Base-by-base conservation (phyloP, 2,888 invertebrate genomes). In the Digitonthophagus gazella region DNA sequence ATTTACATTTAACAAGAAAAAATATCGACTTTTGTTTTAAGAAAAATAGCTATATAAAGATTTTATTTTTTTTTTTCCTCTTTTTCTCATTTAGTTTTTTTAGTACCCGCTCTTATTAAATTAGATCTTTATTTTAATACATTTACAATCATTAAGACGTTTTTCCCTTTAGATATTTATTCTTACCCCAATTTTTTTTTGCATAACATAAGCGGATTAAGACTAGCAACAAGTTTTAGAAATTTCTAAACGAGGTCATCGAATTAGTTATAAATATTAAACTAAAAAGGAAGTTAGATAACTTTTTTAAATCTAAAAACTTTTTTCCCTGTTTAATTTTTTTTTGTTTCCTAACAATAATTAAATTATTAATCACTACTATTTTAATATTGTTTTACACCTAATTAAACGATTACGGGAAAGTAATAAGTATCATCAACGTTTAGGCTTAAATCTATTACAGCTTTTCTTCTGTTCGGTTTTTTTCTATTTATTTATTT, bases 1-100 rank as follows among this genome's bases (percentile, higher is more conserved):
- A 61, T 61, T 16, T 61, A 61, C 61, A 61, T 16, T 61, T 20
- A 61, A 61, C 61, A 61, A 18, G 61, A 61, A 61, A 44, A 61
- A 61, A 61, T 61, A 61, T 61, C 20, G 15, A 75, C 74, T 73
- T 75, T 75, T 72, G 70, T 22, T 22, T 76, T 80, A 79, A 78
- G 78, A 80, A 81, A 80, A 80, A 80, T 79, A 79, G 77, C 78
- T 74, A 72, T 76, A 73, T 75, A 61, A 61, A 18, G 61, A 19
- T 16, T n/a, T 19, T n/a, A n/a, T n/a, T n/a, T 20, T 20, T 61
- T 61, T 61, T 16, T 61, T 16, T 61, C 6, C n/a, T 19, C 18
- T 61, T 61, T 61, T 18, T 19, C n/a, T 16, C n/a, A n/a, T 5
- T n/a, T 5, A 75, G 78, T 74, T 78, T 73, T 77, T 74, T 79